Conservation (phyloP, 2,113 vertebrate species). For the Sapajus apella region DNA sequence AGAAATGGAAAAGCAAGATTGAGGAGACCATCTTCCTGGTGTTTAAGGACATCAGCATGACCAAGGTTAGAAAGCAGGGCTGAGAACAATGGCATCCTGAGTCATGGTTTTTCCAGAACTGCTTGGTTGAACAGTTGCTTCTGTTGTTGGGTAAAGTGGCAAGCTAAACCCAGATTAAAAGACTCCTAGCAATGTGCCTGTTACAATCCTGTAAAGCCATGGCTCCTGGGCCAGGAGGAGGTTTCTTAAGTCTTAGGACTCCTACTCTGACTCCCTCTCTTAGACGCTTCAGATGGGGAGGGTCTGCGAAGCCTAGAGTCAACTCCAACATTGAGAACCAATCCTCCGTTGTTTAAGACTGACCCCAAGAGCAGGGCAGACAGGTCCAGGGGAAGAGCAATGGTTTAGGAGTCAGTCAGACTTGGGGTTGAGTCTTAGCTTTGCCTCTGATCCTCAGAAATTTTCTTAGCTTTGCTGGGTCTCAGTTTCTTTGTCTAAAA, state of each 20-base stretch:
- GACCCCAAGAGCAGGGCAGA: neutral
- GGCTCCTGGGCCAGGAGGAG: neutral
- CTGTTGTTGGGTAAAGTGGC: fast-evolving
- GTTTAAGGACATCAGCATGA: neutral
- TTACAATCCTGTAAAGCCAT: fast-evolving
- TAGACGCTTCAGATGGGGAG: neutral
- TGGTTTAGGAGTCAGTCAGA: neutral
- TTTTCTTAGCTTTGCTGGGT: neutral
- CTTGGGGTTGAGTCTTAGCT: neutral
- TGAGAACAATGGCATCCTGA: neutral
- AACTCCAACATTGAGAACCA: neutral
- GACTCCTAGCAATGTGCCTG: fast-evolving
- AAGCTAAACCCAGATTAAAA: neutral
- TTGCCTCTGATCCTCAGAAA: neutral
- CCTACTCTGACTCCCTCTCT: neutral
- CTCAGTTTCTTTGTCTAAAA: neutral
- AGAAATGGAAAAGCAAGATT: too few relatives aligned
- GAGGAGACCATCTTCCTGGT: neutral
- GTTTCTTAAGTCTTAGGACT: too few relatives aligned
- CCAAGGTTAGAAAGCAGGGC: neutral
- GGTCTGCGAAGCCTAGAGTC: neutral
- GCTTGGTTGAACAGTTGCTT: neutral
- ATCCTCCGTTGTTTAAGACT: neutral
- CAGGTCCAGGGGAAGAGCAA: fast-evolving
- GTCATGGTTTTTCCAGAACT: neutral